Evolutionary conservation across 35 echinoderm and acorn worm species (phyloP).

Genomic region (Lytechinus variegatus): DNA sequence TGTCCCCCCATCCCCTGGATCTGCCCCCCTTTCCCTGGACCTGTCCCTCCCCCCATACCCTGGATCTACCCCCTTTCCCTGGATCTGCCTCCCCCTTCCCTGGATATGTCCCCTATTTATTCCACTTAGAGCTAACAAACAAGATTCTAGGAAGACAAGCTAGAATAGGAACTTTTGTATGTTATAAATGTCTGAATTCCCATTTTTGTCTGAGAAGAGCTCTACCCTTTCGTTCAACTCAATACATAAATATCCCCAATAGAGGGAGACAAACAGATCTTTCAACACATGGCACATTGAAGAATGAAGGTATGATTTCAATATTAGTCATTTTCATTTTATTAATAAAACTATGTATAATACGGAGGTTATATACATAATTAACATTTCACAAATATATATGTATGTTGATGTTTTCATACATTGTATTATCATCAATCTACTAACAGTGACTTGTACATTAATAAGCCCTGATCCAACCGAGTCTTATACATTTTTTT

Average conservation of each 20-base stretch:
- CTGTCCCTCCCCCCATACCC: too few species aligned
- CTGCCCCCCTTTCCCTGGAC: too few species aligned
- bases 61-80: too few species aligned
- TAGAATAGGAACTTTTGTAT: too few species aligned
- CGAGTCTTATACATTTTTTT: not conserved
- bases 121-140: too few species aligned
- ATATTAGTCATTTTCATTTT: not conserved
- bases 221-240: too few species aligned
- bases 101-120: too few species aligned
- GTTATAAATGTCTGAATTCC: too few species aligned
- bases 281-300: not conserved
- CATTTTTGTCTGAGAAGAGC: too few species aligned
- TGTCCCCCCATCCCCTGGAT: too few species aligned
- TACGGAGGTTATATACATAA: constrained; percentile 4
- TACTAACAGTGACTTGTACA: not conserved
- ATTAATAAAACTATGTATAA: constrained; percentile 21
- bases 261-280: not conserved
- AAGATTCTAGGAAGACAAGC: too few species aligned
- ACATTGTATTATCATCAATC: not conserved
- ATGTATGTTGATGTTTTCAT: not conserved
- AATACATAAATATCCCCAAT: not conserved
- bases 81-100: too few species aligned
- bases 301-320: not conserved
- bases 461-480: not conserved
- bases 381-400: constrained; percentile 6